phyloP scores from a whole-genome alignment of 1,140 invertebrate genomes.

The Meloidogyne floridensis region DNA sequence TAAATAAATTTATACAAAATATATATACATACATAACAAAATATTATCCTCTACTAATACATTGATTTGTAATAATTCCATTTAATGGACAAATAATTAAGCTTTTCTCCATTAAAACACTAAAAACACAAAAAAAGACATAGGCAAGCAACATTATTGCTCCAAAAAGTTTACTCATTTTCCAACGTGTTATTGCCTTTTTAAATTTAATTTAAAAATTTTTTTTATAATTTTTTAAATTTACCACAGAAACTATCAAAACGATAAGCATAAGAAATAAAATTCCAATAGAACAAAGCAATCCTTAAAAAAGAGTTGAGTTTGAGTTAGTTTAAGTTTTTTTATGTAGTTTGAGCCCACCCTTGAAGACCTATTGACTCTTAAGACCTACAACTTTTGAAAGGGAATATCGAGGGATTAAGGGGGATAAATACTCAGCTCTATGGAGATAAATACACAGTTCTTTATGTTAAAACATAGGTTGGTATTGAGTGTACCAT shows the following conservation, averaged over 20 bases:
- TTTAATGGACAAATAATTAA: conserved; percentile 75
- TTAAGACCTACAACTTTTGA: no score
- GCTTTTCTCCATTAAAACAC: conserved; percentile 87
- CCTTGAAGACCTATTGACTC: no score
- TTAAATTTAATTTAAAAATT: conserved; percentile 15
- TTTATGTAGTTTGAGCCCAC: not conserved
- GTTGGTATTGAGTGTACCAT: no score
- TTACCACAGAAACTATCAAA: conserved; percentile 85
- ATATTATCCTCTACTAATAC: conserved; percentile 73
- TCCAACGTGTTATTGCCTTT: conserved; percentile 83
- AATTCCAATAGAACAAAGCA: conserved; percentile 93
- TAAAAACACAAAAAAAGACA: conserved; percentile 89
- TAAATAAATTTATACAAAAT: no score
- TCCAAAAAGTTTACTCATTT: conserved; percentile 91
- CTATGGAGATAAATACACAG: no score
- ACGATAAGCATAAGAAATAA: conserved; percentile 92
- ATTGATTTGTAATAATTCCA: conserved; percentile 1
- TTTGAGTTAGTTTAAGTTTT: not conserved
- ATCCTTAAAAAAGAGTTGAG: conserved; percentile 70
- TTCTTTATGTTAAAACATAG: no score
- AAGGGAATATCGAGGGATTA: no score
- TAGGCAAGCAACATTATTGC: conserved; percentile 92
- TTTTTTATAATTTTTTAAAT: not conserved
- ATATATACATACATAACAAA: no score
- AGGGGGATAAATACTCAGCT: no score